These are phyloP conservation scores for Nannoperca australis DNA, from an alignment of 2,797 vertebrate species.

Conservation along the genomic window DNA sequence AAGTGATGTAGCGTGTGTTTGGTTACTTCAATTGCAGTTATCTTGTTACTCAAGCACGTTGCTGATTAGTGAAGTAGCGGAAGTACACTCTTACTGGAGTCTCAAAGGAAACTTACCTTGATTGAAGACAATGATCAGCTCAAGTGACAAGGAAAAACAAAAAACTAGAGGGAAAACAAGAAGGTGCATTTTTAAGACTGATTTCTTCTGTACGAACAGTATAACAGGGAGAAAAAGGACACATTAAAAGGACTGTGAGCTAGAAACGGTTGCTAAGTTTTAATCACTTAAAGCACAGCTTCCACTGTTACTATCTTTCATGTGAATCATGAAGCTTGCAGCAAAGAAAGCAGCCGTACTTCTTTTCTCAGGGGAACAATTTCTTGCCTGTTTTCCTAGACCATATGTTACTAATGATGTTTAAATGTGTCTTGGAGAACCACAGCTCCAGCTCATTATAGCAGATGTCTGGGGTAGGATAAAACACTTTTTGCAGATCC, in stretches of 20 bases:
- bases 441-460: conserved; percentile 35
- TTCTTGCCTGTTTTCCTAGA: conserved; percentile 27
- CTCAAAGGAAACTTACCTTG: conserved; percentile 25
- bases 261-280: conserved; percentile 18
- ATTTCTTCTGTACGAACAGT: not conserved
- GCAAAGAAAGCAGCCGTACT: not conserved
- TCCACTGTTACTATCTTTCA: conserved; percentile 6
- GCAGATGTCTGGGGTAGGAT: conserved; percentile 7
- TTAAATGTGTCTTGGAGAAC: conserved; percentile 37
- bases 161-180: not conserved
- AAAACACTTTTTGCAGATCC: conserved; percentile 15
- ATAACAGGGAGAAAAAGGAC: not conserved
- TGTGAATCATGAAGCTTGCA: conserved; percentile 8
- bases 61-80: conserved; percentile 3
- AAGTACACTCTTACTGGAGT: conserved; percentile 5
- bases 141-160: conserved; percentile 12
- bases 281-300: conserved; percentile 20
- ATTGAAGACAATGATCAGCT: conserved; percentile 45
- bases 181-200: not conserved
- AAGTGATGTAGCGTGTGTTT: not conserved
- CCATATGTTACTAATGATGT: conserved; percentile 42
- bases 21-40: not conserved
- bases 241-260: conserved; percentile 4
- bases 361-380: conserved; percentile 6
- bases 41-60: not conserved